These are phyloP conservation scores for Lepas anatifera DNA, from an alignment of 2,888 invertebrate species.

Conservation along the genomic window DNA sequence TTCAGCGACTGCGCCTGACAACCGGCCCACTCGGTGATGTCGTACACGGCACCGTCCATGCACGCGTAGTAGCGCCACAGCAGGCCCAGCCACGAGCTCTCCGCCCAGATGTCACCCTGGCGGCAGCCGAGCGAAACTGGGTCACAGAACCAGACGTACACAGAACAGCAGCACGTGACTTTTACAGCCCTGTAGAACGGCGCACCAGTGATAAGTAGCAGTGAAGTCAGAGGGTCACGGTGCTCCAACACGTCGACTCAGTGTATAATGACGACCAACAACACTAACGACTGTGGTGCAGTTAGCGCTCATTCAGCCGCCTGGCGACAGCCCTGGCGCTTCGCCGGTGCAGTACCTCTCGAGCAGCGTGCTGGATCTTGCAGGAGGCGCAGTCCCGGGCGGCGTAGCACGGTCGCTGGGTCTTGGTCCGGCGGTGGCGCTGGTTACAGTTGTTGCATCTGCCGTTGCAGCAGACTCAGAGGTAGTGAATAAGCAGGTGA, in stretches of 20 bases:
- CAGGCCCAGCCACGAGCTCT: constrained; percentile 74
- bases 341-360: too few relatives aligned
- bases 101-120: constrained; percentile 93
- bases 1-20: constrained; percentile 70
- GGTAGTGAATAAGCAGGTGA: too few relatives aligned
- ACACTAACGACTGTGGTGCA: too few relatives aligned
- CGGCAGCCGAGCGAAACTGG: too few relatives aligned
- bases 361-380: constrained; percentile 76
- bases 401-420: constrained; percentile 78
- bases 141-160: background rate
- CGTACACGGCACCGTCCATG: constrained; percentile 90
- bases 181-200: too few relatives aligned
- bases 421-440: constrained; percentile 73
- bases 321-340: too few relatives aligned
- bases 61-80: constrained; percentile 91
- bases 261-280: too few relatives aligned
- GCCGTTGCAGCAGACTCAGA: too few relatives aligned
- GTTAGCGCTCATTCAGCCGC: too few relatives aligned
- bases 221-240: too few relatives aligned
- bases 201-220: too few relatives aligned
- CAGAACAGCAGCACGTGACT: background rate
- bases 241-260: too few relatives aligned
- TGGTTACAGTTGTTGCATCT: constrained; percentile 88
- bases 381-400: constrained; percentile 82
- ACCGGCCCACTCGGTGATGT: constrained; percentile 94